These are phyloP conservation scores for Rhabditoides inermis DNA, from an alignment of 2,888 invertebrate species.

Conservation along the genomic window DNA sequence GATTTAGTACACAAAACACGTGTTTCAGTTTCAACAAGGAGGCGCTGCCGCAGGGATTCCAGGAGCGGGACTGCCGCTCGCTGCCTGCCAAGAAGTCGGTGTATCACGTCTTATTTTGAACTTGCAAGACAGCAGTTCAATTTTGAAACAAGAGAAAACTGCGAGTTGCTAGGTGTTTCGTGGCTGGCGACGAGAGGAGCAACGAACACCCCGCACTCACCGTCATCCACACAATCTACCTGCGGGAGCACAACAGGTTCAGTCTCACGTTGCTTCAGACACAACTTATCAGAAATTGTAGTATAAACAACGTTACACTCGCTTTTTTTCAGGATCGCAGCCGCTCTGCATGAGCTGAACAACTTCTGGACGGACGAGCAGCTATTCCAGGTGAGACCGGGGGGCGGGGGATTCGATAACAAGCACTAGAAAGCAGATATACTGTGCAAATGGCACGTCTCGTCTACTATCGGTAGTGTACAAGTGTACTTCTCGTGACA, in stretches of 20 bases:
- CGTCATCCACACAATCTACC: conserved; percentile 46
- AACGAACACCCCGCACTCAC: conserved; percentile 51
- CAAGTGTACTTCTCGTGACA: too few relatives aligned
- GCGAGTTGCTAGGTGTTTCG: conserved; percentile 19
- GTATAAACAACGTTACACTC: too few relatives aligned
- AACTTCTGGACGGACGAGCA: conserved; percentile 54
- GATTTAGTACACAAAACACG: neutral
- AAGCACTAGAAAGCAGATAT: neutral
- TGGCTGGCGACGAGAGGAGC: conserved; percentile 46
- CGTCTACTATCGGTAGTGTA: too few relatives aligned
- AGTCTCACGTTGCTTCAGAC: too few relatives aligned
- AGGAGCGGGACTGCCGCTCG: conserved; percentile 48
- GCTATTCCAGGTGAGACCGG: conserved; percentile 49
- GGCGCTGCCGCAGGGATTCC: conserved; percentile 52
- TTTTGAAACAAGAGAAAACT: conserved; percentile 9
- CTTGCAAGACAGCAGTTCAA: conserved; percentile 1
- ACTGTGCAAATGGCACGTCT: too few relatives aligned
- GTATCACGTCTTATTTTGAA: neutral
- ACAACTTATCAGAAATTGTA: too few relatives aligned
- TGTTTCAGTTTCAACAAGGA: conserved; percentile 37
- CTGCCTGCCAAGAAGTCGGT: conserved; percentile 5
- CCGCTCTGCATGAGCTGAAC: conserved; percentile 45
- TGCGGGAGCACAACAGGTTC: conserved; percentile 52
- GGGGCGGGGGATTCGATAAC: neutral
- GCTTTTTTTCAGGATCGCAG: too few relatives aligned